Evolutionary conservation across 2,797 vertebrate genomes (phyloP).

Genomic region (Scolopax bukidnonensis): DNA sequence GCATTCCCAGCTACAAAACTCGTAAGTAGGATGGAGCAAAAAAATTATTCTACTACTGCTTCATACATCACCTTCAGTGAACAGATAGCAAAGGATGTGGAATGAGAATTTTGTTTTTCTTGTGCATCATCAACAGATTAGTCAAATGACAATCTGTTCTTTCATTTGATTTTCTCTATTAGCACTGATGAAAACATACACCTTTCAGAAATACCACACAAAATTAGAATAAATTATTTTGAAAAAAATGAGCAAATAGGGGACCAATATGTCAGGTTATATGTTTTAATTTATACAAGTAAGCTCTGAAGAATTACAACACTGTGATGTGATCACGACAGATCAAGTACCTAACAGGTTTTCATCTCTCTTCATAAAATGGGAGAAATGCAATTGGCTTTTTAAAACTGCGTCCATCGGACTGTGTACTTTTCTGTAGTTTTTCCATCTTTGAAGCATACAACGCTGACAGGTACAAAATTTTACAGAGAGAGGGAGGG

Average conservation of each 20-base stretch:
- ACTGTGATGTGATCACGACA: background rate
- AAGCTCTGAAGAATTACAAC: conserved; percentile 6
- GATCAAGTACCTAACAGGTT: background rate
- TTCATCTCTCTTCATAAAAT: background rate
- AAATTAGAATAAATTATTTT: background rate
- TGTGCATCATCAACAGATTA: background rate
- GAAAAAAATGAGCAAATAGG: background rate
- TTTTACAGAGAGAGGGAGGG: background rate
- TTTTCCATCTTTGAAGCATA: background rate
- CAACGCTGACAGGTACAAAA: background rate
- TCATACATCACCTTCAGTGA: background rate
- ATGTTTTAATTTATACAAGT: conserved; percentile 38
- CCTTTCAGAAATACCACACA: background rate
- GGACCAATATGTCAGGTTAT: background rate
- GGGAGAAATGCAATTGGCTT: background rate
- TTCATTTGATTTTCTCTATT: background rate
- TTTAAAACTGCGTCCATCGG: background rate
- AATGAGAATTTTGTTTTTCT: background rate
- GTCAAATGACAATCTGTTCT: background rate
- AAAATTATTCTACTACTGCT: background rate
- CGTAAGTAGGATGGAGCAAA: background rate
- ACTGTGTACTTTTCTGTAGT: accelerated
- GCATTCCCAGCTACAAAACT: background rate
- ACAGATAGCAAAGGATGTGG: background rate
- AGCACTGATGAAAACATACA: background rate